A percentile compares a stretch with the other conserved stretches of the same genome.
Conservation (phyloP, 2,797 vertebrate genomes). For the Cossypha dichroa region DNA sequence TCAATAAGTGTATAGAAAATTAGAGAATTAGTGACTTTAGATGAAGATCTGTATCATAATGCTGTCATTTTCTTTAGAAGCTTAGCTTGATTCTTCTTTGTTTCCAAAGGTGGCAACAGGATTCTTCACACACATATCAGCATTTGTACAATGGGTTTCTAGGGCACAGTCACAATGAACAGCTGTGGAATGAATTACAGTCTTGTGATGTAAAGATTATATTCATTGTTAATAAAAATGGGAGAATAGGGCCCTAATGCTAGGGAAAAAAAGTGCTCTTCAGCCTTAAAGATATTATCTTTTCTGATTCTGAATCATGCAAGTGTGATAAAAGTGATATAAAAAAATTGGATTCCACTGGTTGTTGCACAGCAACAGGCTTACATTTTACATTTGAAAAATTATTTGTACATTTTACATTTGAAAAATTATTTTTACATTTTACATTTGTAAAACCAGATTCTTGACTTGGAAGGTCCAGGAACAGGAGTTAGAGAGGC, state of each 20-base stretch:
- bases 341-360: not conserved
- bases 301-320: not conserved
- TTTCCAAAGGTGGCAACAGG: not conserved
- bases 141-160: not conserved
- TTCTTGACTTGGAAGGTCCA: not conserved
- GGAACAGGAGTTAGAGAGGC: not conserved
- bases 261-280: not conserved
- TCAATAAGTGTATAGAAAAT: not conserved
- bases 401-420: not conserved
- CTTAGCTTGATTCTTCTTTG: not conserved
- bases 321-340: not conserved
- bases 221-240: not conserved
- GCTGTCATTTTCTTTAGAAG: not conserved
- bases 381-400: not conserved
- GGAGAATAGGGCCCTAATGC: not conserved
- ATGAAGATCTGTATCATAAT: not conserved
- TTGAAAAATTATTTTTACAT: not conserved
- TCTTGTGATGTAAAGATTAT: not conserved
- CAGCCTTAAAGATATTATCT: not conserved
- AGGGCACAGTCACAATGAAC: not conserved
- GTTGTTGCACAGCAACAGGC: not conserved
- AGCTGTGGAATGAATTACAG: not conserved
- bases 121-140: not conserved
- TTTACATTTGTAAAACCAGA: not conserved
- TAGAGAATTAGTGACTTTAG: not conserved